These are phyloP conservation scores for Lucilia cuprina DNA, from an alignment of 1,140 invertebrate genomes.

Conservation along the genomic window DNA sequence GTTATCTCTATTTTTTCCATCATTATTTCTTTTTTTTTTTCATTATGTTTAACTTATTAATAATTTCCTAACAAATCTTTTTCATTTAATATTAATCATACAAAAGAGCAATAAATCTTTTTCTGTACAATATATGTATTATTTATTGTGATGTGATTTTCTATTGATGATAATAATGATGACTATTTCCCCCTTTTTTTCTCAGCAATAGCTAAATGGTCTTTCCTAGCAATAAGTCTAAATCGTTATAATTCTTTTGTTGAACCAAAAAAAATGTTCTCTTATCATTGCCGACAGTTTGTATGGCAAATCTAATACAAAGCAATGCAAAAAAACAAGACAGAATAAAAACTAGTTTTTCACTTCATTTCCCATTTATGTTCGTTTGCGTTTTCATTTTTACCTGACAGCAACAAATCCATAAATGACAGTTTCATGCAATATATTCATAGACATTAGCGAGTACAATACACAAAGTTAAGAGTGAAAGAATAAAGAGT, in stretches of 20 bases:
- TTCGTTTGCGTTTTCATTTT: not conserved
- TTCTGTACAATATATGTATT: not conserved
- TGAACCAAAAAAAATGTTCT: not conserved
- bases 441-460: not conserved
- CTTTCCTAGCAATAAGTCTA: not conserved
- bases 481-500: not conserved
- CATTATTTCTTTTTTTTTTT: not conserved
- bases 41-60: not conserved
- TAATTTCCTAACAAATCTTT: not conserved
- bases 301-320: not conserved
- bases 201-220: not conserved
- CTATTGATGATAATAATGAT: not conserved
- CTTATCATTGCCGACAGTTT: not conserved
- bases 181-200: not conserved
- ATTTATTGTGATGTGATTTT: not conserved
- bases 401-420: not conserved
- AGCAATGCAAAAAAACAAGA: too few species aligned
- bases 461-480: not conserved
- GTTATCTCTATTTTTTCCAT: too few species aligned
- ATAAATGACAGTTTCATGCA: constrained; percentile 2
- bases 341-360: not conserved
- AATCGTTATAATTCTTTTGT: not conserved
- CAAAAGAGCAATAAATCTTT: not conserved
- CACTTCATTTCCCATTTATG: not conserved
- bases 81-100: not conserved